A percentile compares a stretch with the other conserved stretches of the same genome.
These are phyloP conservation scores for Diachrysia chrysitis DNA, from an alignment of 2,888 invertebrate species.

Conservation along the genomic window DNA sequence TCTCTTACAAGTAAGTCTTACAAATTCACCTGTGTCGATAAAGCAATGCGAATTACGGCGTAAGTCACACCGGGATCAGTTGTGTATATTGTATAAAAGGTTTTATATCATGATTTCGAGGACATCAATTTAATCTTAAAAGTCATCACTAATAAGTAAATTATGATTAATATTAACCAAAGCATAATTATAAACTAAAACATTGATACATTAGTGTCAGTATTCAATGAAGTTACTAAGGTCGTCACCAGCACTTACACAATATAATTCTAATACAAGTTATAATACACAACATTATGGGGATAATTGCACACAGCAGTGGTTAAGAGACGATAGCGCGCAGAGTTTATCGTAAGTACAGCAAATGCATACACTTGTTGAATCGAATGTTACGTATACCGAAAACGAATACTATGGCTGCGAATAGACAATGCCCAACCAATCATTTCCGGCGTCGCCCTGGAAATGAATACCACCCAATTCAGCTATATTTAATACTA, in stretches of 20 bases:
- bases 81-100: slow-evolving; percentile 82
- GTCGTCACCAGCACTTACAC: slow-evolving; percentile 72
- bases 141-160: slow-evolving; percentile 85
- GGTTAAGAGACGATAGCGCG: slow-evolving; percentile 77
- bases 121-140: slow-evolving; percentile 80
- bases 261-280: slow-evolving; percentile 82
- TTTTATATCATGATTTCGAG: slow-evolving; percentile 83
- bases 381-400: slow-evolving; percentile 62
- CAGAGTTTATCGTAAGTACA: slow-evolving; percentile 78
- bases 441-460: slow-evolving; percentile 55
- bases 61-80: slow-evolving; percentile 73
- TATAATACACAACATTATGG: slow-evolving; percentile 85
- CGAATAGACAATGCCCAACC: slow-evolving; percentile 36
- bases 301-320: slow-evolving; percentile 84
- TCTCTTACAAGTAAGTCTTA: slow-evolving; percentile 88
- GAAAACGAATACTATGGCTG: slow-evolving; percentile 46
- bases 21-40: slow-evolving; percentile 86
- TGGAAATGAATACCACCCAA: slow-evolving; percentile 73
- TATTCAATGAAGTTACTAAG: slow-evolving; percentile 79
- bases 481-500: slow-evolving; percentile 76
- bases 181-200: slow-evolving; percentile 87
- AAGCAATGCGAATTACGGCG: slow-evolving; percentile 80
- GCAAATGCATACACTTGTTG: slow-evolving; percentile 64
- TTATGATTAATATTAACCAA: slow-evolving; percentile 87
- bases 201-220: slow-evolving; percentile 84